phyloP scores from a whole-genome alignment of 2,888 invertebrate genomes.

The Chrysina gloriosa region DNA sequence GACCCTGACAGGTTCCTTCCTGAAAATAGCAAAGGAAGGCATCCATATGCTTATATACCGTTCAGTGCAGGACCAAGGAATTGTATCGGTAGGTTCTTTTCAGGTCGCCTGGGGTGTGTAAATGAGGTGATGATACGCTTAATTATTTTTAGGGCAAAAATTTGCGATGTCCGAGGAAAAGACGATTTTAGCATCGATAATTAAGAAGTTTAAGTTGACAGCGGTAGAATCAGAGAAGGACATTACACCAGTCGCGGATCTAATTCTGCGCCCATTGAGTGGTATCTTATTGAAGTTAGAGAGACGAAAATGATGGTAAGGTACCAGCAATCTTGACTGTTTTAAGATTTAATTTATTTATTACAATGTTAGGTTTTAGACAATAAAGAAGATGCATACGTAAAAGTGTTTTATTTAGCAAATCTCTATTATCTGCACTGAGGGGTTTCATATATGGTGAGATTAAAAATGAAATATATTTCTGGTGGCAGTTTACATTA shows the following conservation, averaged over 20 bases:
- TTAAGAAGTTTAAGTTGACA: constrained; percentile 22
- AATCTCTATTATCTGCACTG: no score
- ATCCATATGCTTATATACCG: constrained; percentile 38
- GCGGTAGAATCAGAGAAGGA: constrained; percentile 6
- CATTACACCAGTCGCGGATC: background rate
- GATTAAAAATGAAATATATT: no score
- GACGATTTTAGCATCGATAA: constrained; percentile 25
- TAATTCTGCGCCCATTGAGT: constrained; percentile 24
- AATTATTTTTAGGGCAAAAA: constrained; percentile 29
- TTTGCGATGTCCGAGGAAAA: constrained; percentile 41
- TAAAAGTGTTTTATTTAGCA: no score
- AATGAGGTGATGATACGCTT: no score
- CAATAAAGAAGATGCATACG: no score
- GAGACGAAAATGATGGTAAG: constrained; percentile 5
- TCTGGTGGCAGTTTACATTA: no score
- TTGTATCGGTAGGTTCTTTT: constrained; percentile 35
- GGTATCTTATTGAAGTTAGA: constrained; percentile 24
- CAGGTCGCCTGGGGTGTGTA: no score
- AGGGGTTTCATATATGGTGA: no score
- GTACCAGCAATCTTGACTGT: no score
- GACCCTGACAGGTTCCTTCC: constrained; percentile 38
- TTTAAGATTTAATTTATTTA: no score
- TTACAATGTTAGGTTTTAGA: no score
- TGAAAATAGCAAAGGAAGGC: constrained; percentile 28
- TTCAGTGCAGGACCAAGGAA: constrained; percentile 40